Percentiles rank a stretch among this genome's conserved stretches.
phyloP scores from a whole-genome alignment of 2,888 invertebrate species.

The Notodonta ziczac region DNA sequence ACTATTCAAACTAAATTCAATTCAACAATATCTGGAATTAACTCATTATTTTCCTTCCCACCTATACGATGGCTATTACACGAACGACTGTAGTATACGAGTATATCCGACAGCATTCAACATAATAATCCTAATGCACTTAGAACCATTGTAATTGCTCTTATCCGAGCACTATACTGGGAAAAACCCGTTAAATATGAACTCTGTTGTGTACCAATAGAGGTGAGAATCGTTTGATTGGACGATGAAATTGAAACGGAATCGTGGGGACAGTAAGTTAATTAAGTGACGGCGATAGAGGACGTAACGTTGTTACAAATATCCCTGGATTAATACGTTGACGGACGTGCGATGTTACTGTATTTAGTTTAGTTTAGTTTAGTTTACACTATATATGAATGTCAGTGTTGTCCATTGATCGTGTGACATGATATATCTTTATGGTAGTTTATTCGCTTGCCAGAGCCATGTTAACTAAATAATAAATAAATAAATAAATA shows the following conservation, averaged over 20 bases:
- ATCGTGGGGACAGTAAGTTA: slow-evolving; percentile 36
- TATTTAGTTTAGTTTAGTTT: not conserved
- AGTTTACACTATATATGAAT: not conserved
- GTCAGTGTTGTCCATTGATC: not conserved
- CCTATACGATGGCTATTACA: slow-evolving; percentile 6
- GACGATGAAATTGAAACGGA: slow-evolving; percentile 11
- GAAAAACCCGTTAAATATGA: slow-evolving; percentile 2
- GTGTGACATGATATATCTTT: no score
- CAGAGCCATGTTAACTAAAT: no score
- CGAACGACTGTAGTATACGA: slow-evolving; percentile 4
- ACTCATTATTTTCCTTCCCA: not conserved
- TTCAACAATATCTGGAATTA: not conserved
- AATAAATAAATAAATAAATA: no score
- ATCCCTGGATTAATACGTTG: slow-evolving; percentile 39
- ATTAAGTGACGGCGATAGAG: slow-evolving; percentile 48
- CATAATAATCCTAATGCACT: slow-evolving; percentile 18
- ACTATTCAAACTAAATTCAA: no score
- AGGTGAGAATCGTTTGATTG: not conserved
- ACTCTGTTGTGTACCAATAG: slow-evolving; percentile 9
- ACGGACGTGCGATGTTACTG: slow-evolving; percentile 15
- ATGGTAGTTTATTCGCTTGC: no score
- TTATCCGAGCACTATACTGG: slow-evolving; percentile 11
- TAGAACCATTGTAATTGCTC: slow-evolving; percentile 37
- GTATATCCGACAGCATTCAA: slow-evolving; percentile 13
- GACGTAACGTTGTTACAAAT: slow-evolving; percentile 40